These are phyloP conservation scores for Catharus bicknelli DNA, from an alignment of 2,113 vertebrate species.

Conservation along the genomic window DNA sequence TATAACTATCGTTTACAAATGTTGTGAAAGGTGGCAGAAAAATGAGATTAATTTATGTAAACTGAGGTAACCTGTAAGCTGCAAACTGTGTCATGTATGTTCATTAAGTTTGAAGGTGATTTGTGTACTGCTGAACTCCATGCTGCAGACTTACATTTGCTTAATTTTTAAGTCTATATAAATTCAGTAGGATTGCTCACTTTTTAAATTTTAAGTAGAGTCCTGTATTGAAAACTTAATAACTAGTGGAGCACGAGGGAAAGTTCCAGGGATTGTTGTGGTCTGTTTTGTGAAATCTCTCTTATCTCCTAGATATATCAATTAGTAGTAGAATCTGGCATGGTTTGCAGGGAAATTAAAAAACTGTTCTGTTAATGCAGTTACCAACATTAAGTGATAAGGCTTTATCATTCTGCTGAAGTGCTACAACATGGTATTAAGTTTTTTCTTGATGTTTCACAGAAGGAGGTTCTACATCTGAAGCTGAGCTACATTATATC, in stretches of 20 bases:
- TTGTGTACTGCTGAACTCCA: not conserved
- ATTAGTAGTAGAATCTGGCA: not conserved
- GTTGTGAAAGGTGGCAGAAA: conserved; percentile 11
- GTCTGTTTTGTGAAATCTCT: not conserved
- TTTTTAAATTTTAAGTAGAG: not conserved
- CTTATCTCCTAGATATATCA: not conserved
- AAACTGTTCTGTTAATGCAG: not conserved
- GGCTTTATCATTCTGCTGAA: not conserved
- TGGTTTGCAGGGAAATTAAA: not conserved
- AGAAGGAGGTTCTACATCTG: not conserved
- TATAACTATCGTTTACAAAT: not conserved
- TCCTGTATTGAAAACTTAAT: not conserved
- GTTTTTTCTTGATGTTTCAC: not conserved
- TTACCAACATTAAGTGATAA: not conserved
- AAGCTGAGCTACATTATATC: not conserved
- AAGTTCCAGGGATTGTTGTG: not conserved
- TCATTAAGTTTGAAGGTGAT: not conserved
- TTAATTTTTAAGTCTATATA: not conserved
- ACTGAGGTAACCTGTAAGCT: not conserved
- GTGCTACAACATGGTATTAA: not conserved
- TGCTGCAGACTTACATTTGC: not conserved
- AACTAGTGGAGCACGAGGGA: not conserved
- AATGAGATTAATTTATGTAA: not conserved
- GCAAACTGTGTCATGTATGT: not conserved
- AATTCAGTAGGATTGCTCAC: not conserved